Conservation (phyloP, 1,140 invertebrate species). For the Sipha flava region DNA sequence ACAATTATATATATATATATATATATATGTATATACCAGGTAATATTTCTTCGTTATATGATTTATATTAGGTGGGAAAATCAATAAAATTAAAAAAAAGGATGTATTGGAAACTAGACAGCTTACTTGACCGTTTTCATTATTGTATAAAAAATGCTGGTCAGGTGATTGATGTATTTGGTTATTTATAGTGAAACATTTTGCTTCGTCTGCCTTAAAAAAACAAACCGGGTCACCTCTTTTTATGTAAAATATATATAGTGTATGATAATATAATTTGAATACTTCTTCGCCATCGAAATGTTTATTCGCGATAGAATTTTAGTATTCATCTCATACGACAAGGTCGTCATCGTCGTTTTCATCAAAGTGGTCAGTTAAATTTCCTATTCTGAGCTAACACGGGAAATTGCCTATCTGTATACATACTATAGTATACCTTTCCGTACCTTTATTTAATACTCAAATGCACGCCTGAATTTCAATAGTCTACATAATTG, state of each 20-base stretch:
- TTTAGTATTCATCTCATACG: neutral
- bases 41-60: too few species aligned
- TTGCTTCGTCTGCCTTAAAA: neutral
- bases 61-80: too few species aligned
- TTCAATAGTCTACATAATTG: too few species aligned
- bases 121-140: neutral
- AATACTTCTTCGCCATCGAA: neutral
- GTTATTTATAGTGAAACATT: neutral
- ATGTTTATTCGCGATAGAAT: neutral
- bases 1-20: too few species aligned
- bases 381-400: too few species aligned
- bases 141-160: neutral
- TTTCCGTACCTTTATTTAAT: too few species aligned
- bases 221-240: neutral
- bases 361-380: too few species aligned
- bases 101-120: neutral
- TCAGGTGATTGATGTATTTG: neutral
- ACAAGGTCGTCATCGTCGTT: neutral
- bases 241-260: neutral
- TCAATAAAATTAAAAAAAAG: neutral
- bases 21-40: too few species aligned
- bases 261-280: neutral
- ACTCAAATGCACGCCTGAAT: too few species aligned
- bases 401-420: too few species aligned
- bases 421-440: too few species aligned